Conservation (phyloP, 2,888 invertebrate genomes). For the Agrotis puta region DNA sequence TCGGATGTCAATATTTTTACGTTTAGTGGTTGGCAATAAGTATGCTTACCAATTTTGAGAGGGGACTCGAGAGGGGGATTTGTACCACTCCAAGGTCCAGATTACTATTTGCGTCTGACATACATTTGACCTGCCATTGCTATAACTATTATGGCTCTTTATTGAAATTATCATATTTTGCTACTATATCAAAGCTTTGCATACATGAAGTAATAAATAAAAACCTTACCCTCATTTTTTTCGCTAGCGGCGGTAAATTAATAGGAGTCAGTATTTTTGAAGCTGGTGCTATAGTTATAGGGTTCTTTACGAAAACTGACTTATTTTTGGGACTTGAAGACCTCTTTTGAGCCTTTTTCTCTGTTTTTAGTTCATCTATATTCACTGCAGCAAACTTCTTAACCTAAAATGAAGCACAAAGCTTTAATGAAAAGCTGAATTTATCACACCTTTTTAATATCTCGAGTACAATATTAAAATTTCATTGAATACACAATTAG, state of each 20-base stretch:
- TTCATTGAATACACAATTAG: not conserved
- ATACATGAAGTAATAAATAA: conserved; percentile 18
- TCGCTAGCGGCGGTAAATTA: conserved; percentile 69
- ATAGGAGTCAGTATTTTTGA: conserved; percentile 68
- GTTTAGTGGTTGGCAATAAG: too few species aligned
- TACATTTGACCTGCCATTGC: too few species aligned
- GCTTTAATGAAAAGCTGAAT: too few species aligned
- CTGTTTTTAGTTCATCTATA: conserved; percentile 75
- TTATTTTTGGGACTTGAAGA: conserved; percentile 81
- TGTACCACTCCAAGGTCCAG: too few species aligned
- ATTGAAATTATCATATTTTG: not conserved
- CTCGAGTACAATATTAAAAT: not conserved
- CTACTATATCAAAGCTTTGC: not conserved
- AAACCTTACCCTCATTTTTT: conserved; percentile 82
- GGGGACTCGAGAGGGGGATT: too few species aligned
- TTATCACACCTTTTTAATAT: too few species aligned
- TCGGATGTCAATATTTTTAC: too few species aligned
- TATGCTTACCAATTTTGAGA: too few species aligned
- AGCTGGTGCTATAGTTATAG: conserved; percentile 73
- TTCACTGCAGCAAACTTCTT: conserved; percentile 87
- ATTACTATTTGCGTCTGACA: too few species aligned
- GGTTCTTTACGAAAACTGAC: conserved; percentile 75
- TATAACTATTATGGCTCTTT: too few species aligned
- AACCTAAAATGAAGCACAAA: conserved; percentile 73
- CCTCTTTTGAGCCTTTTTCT: conserved; percentile 82